Conservation (phyloP, 1,140 invertebrate species). For the Bombus confusus region DNA sequence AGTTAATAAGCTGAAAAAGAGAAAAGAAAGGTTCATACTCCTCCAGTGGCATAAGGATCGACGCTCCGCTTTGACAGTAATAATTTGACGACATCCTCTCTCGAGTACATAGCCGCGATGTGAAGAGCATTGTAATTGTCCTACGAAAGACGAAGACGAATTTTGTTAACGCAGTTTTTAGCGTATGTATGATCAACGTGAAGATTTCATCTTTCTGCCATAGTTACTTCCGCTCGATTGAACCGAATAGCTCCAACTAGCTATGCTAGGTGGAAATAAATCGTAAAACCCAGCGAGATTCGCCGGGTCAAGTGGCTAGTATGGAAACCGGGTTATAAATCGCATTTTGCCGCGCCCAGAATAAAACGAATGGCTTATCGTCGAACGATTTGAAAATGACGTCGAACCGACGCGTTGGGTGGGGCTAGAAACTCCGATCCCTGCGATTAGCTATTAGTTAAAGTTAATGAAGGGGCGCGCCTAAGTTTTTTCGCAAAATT, state of each 20-base stretch:
- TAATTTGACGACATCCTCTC: slow-evolving; percentile 97
- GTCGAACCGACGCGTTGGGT: slow-evolving; percentile 63
- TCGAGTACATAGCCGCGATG: slow-evolving; percentile 95
- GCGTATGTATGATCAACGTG: neutral
- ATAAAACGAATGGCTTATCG: slow-evolving; percentile 53
- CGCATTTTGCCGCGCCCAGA: slow-evolving; percentile 71
- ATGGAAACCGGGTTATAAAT: slow-evolving; percentile 65
- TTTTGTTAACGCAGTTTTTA: neutral
- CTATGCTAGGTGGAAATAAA: slow-evolving; percentile 1
- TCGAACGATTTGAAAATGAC: slow-evolving; percentile 75
- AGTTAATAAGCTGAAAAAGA: neutral
- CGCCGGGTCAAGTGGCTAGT: slow-evolving; percentile 39
- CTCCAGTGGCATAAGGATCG: slow-evolving; percentile 94
- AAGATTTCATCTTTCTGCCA: neutral
- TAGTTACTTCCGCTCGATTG: neutral
- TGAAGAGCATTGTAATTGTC: slow-evolving; percentile 97
- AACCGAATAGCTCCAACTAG: neutral
- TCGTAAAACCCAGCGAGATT: neutral
- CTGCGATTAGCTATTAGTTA: slow-evolving; percentile 1
- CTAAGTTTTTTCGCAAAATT: neutral
- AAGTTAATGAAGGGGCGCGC: neutral
- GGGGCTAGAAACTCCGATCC: neutral
- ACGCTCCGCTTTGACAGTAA: slow-evolving; percentile 94
- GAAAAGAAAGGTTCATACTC: slow-evolving; percentile 87
- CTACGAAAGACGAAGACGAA: slow-evolving; percentile 83